Evolutionary conservation across 2,888 invertebrate genomes (phyloP).

Genomic region (Silvanus unidentatus): DNA sequence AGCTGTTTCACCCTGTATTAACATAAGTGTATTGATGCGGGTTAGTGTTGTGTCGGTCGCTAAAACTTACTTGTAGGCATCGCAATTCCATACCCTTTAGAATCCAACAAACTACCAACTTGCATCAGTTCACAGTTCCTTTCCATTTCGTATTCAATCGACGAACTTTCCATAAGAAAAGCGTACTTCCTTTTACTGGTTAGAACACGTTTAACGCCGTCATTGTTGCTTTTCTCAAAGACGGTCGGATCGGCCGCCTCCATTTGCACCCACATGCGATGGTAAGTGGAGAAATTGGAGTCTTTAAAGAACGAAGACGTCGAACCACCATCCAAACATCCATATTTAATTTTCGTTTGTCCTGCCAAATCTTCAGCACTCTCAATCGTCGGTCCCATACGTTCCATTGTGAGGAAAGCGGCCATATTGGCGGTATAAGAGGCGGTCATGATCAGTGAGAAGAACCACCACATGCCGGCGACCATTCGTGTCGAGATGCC

Average conservation of each 20-base stretch:
- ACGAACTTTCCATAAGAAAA: slow-evolving; percentile 93
- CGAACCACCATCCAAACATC: slow-evolving; percentile 82
- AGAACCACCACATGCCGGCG: slow-evolving; percentile 90
- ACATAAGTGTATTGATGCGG: no score
- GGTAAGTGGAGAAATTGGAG: slow-evolving; percentile 83
- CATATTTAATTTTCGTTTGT: slow-evolving; percentile 95
- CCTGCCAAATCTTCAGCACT: slow-evolving; percentile 87
- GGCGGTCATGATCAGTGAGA: slow-evolving; percentile 83
- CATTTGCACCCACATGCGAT: slow-evolving; percentile 92
- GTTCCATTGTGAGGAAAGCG: slow-evolving; percentile 84
- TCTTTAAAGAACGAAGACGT: slow-evolving; percentile 88
- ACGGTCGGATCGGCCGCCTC: slow-evolving; percentile 75
- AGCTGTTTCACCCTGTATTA: no score
- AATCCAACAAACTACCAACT: slow-evolving; percentile 72
- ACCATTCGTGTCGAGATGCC: slow-evolving; percentile 85
- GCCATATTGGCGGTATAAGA: slow-evolving; percentile 94
- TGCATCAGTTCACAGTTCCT: slow-evolving; percentile 79
- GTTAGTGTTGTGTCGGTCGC: no score
- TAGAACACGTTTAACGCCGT: slow-evolving; percentile 79
- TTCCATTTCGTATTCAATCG: slow-evolving; percentile 87
- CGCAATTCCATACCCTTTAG: slow-evolving; percentile 91
- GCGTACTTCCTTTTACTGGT: slow-evolving; percentile 80
- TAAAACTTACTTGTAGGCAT: slow-evolving; percentile 74
- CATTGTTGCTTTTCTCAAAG: slow-evolving; percentile 74
- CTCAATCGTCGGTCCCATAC: slow-evolving; percentile 84